A percentile compares a stretch with the other conserved stretches of the same genome.
These are phyloP conservation scores for Orycteropus afer DNA, from an alignment of 2,113 vertebrate genomes.

Conservation along the genomic window DNA sequence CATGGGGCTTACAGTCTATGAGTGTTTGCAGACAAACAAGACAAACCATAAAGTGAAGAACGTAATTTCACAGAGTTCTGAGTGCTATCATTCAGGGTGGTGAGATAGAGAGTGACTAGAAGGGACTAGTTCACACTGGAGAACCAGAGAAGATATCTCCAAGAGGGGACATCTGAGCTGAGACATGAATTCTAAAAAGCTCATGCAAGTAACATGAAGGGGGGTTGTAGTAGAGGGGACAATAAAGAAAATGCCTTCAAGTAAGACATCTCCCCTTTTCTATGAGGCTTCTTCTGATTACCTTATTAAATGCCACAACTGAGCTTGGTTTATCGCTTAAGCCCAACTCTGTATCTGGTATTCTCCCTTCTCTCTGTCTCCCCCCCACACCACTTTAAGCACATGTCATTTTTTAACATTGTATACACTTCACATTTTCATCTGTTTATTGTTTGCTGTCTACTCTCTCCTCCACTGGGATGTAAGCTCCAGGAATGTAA, in stretches of 20 bases:
- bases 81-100: background rate
- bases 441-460: background rate
- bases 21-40: background rate
- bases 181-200: background rate
- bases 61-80: background rate
- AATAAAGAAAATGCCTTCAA: background rate
- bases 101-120: background rate
- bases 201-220: background rate
- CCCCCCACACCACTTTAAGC: background rate
- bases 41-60: background rate
- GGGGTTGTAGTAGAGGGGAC: background rate
- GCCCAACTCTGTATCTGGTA: background rate
- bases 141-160: background rate
- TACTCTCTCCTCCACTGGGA: background rate
- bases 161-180: background rate
- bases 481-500: background rate
- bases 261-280: background rate
- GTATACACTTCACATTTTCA: background rate
- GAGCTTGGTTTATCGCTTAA: background rate
- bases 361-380: background rate
- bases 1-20: rapidly evolving
- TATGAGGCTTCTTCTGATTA: background rate
- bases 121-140: background rate
- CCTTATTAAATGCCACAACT: background rate
- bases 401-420: background rate